phyloP scores from a whole-genome alignment of 2,888 invertebrate genomes.

The Apoda limacodes region DNA sequence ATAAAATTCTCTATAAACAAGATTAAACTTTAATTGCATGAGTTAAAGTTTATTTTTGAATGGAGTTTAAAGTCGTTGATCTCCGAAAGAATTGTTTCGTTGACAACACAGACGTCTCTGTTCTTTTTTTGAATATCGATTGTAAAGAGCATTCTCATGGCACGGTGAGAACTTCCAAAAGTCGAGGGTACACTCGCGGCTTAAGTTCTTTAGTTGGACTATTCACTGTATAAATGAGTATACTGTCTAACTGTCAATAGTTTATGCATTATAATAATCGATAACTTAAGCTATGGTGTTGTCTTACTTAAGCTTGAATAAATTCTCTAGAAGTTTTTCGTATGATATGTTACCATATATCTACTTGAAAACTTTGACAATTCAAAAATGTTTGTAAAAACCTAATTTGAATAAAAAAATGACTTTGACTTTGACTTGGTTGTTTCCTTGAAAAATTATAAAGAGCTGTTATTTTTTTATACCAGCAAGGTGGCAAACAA shows the following conservation, averaged over 20 bases:
- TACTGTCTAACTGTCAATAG: too few relatives aligned
- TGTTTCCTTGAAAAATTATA: too few relatives aligned
- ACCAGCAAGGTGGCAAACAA: too few relatives aligned
- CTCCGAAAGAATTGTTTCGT: conserved; percentile 60
- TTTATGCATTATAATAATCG: too few relatives aligned
- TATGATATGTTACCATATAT: too few relatives aligned
- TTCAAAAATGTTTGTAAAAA: too few relatives aligned
- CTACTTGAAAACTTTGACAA: too few relatives aligned
- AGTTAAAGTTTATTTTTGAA: conserved; percentile 24
- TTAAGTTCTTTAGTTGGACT: conserved; percentile 47
- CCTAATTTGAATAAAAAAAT: too few relatives aligned
- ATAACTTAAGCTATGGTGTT: conserved; percentile 28
- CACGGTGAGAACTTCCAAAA: conserved; percentile 59
- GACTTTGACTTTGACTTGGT: too few relatives aligned
- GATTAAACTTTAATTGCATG: conserved; percentile 23
- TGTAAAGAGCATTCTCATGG: conserved; percentile 66
- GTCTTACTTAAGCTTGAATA: conserved; percentile 26
- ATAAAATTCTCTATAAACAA: conserved; percentile 32
- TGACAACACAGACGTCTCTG: conserved; percentile 68
- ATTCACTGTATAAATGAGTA: conserved; percentile 36
- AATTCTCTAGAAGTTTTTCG: too few relatives aligned
- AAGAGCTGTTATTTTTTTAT: too few relatives aligned
- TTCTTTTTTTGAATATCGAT: conserved; percentile 67
- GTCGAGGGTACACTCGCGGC: conserved; percentile 38
- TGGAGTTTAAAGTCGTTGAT: conserved; percentile 30